Percentiles rank a stretch among this genome's conserved stretches.
These are phyloP conservation scores for Trididemnum nubilum DNA, from an alignment of 23 tunicate species.

Conservation along the genomic window DNA sequence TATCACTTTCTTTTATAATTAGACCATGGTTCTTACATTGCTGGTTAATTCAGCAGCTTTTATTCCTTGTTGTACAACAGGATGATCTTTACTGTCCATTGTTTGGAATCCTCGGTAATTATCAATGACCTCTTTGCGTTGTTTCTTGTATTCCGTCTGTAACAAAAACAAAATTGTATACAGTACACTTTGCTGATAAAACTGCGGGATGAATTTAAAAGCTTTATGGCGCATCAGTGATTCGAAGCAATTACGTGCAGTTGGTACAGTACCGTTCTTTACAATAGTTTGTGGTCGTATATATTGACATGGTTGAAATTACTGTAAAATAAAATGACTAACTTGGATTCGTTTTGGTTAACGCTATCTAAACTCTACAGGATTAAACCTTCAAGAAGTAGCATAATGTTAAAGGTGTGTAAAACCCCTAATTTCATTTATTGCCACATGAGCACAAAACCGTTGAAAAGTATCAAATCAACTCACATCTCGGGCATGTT, in stretches of 20 bases:
- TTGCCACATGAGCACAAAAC: too few relatives aligned
- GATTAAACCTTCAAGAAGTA: too few relatives aligned
- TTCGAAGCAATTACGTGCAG: too few relatives aligned
- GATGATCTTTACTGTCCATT: conserved; percentile 92
- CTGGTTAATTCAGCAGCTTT: conserved; percentile 57
- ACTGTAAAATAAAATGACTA: too few relatives aligned
- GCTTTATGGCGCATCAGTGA: conserved; percentile 56
- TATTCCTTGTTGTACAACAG: conserved; percentile 78
- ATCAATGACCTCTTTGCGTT: conserved; percentile 59
- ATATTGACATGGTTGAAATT: too few relatives aligned
- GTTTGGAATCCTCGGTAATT: conserved; percentile 90
- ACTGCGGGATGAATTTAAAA: neutral
- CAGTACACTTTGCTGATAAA: neutral
- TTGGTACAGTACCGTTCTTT: too few relatives aligned
- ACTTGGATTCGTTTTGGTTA: too few relatives aligned
- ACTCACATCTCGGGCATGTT: conserved; percentile 84
- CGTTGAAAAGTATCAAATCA: too few relatives aligned
- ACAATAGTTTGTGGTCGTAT: too few relatives aligned
- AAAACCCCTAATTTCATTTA: too few relatives aligned
- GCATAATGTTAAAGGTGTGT: too few relatives aligned
- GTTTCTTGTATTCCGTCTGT: conserved; percentile 75
- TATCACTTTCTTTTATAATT: neutral
- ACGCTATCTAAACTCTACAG: too few relatives aligned
- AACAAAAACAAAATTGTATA: neutral
- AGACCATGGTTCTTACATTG: conserved; percentile 19